phyloP scores from a whole-genome alignment of 1,140 invertebrate species.

The Daktulosphaira vitifoliae region DNA sequence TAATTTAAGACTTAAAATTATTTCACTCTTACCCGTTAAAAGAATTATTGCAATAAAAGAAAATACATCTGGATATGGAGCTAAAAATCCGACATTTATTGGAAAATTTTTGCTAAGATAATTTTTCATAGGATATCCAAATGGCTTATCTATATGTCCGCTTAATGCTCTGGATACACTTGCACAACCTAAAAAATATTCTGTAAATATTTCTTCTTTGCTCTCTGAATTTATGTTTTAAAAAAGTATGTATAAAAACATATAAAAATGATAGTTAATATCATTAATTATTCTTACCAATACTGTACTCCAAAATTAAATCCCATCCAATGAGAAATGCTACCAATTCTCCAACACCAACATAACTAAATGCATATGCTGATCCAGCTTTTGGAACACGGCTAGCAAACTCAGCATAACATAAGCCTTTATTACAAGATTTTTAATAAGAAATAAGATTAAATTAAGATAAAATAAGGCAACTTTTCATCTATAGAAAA shows the following conservation, averaged over 20 bases:
- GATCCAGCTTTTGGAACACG: conserved; percentile 77
- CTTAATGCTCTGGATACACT: conserved; percentile 66
- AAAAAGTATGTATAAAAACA: too few relatives aligned
- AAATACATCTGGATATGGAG: conserved; percentile 60
- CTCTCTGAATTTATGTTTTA: too few relatives aligned
- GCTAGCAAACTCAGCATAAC: conserved; percentile 80
- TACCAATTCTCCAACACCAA: conserved; percentile 72
- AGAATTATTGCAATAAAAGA: conserved; percentile 51
- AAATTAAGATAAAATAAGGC: too few relatives aligned
- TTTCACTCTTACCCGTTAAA: conserved; percentile 52
- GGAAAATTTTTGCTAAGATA: conserved; percentile 51
- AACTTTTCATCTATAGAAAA: too few relatives aligned
- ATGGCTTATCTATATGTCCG: conserved; percentile 59
- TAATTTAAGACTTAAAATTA: too few relatives aligned
- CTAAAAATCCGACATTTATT: conserved; percentile 50
- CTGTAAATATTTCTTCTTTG: too few relatives aligned
- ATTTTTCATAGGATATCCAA: conserved; percentile 52
- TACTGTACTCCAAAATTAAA: conserved; percentile 80
- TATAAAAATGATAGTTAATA: not conserved
- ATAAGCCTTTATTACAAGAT: too few relatives aligned
- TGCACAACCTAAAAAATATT: conserved; percentile 49
- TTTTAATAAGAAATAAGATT: too few relatives aligned
- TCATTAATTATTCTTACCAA: conserved; percentile 52
- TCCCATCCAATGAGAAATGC: conserved; percentile 81
- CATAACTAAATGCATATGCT: conserved; percentile 81